Evolutionary conservation across 37 sponge, comb jelly and placozoan species (phyloP).

Genomic region (Crambe crambe): DNA sequence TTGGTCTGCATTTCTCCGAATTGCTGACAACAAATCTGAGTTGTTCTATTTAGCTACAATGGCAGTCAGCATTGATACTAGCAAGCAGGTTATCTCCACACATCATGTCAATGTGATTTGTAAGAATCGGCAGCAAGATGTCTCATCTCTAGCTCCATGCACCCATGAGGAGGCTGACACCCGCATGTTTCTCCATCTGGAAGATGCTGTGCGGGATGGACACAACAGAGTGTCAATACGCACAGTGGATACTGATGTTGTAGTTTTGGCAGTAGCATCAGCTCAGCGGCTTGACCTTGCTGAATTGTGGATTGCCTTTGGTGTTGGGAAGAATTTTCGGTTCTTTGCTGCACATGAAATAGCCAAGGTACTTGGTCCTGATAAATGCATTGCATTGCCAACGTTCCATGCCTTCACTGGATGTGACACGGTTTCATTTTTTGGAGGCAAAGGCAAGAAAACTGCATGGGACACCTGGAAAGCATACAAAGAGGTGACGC

Average conservation of each 20-base stretch:
- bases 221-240: constrained; percentile 14
- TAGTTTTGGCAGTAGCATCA: constrained; percentile 24
- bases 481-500: not conserved
- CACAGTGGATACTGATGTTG: constrained; percentile 30
- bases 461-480: constrained; percentile 28
- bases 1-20: constrained; percentile 10
- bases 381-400: not conserved
- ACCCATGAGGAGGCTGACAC: not conserved
- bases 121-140: not conserved
- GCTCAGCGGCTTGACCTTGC: not conserved
- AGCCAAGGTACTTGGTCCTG: constrained; percentile 11
- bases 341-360: constrained; percentile 17
- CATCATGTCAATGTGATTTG: not conserved
- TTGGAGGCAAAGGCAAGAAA: constrained; percentile 31
- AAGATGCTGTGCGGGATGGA: constrained; percentile 25
- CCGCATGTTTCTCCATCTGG: constrained; percentile 28
- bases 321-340: constrained; percentile 28
- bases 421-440: constrained; percentile 41
- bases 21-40: not conserved
- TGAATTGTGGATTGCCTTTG: constrained; percentile 40
- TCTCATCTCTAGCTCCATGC: not conserved
- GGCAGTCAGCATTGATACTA: not conserved
- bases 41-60: not conserved
- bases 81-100: not conserved
- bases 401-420: constrained; percentile 55